These are phyloP conservation scores for Podotricha telesiphe DNA, from an alignment of 2,888 invertebrate genomes.

Conservation along the genomic window DNA sequence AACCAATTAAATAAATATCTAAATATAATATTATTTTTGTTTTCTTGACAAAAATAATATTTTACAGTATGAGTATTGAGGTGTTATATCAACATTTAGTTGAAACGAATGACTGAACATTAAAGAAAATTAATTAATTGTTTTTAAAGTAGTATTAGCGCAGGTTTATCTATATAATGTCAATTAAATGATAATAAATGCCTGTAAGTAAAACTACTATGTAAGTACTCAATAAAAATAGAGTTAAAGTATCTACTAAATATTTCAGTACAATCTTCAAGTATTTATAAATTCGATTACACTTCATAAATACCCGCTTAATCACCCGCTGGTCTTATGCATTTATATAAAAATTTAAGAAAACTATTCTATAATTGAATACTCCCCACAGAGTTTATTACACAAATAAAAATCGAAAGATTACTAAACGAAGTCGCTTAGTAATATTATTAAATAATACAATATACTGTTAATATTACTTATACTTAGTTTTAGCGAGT, in stretches of 20 bases:
- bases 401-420: background rate
- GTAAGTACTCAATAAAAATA: background rate
- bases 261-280: background rate
- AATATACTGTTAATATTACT: too few relatives aligned
- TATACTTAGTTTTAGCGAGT: too few relatives aligned
- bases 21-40: too few relatives aligned
- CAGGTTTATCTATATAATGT: too few relatives aligned
- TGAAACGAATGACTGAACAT: too few relatives aligned
- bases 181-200: background rate
- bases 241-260: background rate
- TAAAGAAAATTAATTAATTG: too few relatives aligned
- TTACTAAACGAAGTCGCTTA: background rate
- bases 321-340: slow-evolving; percentile 20
- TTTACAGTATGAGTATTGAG: too few relatives aligned
- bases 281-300: slow-evolving; percentile 4
- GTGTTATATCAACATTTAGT: too few relatives aligned
- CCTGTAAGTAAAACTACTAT: background rate
- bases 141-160: too few relatives aligned
- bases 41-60: too few relatives aligned
- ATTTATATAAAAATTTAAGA: background rate
- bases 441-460: too few relatives aligned
- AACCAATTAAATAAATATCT: too few relatives aligned
- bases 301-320: background rate
- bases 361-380: slow-evolving; percentile 1
- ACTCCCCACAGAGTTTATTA: slow-evolving; percentile 15